These are phyloP conservation scores for Bos taurus DNA, from an alignment of 2,113 vertebrate species.

Conservation along the genomic window ARS-UCD2.0 NC_037347.1:19779001-19779500, in stretches of 20 bases:
- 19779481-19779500: not conserved
- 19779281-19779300: not conserved
- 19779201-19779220: not conserved
- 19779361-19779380: not conserved
- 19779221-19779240: not conserved
- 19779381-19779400: not conserved
- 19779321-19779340: not conserved
- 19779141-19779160: not conserved
- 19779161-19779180: not conserved
- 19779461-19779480: not conserved
- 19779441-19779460: not conserved
- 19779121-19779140: not conserved
- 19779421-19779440: not conserved
- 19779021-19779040: not conserved
- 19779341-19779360: not conserved
- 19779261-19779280: not conserved
- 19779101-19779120: not conserved
- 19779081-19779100: not conserved
- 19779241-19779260: not conserved
- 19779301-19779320: not conserved
- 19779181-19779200: not conserved
- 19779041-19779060: not conserved
- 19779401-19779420: not conserved
- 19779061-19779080: not conserved
- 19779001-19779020: not conserved